Evolutionary conservation across 2,888 invertebrate genomes (phyloP).

Genomic region (Thysanoteuthis rhombus): DNA sequence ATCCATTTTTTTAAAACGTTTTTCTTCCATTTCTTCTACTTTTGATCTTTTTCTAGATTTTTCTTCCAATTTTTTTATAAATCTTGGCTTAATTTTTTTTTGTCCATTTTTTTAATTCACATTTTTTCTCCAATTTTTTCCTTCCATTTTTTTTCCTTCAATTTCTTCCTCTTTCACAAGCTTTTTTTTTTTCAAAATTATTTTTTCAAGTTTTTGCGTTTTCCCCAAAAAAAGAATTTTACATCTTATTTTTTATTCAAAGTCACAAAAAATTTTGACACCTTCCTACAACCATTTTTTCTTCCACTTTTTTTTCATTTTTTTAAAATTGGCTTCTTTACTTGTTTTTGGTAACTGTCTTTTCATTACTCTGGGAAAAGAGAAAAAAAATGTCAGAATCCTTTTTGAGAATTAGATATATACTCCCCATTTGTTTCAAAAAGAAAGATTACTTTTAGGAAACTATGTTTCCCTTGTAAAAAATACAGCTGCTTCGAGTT

Average conservation of each 20-base stretch:
- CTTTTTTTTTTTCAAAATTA: neutral
- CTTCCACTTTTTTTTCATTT: neutral
- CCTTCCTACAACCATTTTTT: neutral
- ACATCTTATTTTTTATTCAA: neutral
- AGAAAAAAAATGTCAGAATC: neutral
- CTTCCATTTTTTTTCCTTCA: no score
- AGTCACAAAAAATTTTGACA: constrained; percentile 1
- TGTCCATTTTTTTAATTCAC: no score
- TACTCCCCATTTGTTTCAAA: neutral
- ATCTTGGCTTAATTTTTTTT: neutral
- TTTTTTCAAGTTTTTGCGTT: neutral
- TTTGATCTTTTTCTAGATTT: neutral
- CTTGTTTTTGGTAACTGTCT: no score
- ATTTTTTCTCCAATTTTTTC: no score
- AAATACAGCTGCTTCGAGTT: no score
- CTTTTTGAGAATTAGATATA: neutral
- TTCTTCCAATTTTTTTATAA: neutral
- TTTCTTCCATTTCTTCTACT: neutral
- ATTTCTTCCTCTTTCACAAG: neutral
- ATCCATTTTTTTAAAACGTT: no score
- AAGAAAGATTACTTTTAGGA: no score
- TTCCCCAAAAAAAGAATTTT: neutral
- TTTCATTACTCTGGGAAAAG: neutral
- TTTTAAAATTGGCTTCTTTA: neutral
- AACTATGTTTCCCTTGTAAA: no score